phyloP scores from a whole-genome alignment of 2,113 vertebrate species.

The Tangachromis dhanisi region DNA sequence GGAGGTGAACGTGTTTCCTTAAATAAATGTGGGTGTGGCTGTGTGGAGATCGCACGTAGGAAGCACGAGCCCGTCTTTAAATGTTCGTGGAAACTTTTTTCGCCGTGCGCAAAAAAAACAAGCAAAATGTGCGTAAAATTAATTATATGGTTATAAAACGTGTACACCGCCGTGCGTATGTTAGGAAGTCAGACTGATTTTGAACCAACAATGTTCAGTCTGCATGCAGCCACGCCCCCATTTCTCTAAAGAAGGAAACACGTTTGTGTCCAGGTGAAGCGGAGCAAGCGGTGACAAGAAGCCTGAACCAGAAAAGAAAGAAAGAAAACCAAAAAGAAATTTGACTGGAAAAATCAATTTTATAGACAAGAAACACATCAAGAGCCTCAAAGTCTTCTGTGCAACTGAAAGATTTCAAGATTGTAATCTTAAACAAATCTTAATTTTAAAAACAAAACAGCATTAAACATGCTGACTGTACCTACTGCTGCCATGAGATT shows the following conservation, averaged over 20 bases:
- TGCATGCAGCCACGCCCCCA: background rate
- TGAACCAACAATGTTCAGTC: background rate
- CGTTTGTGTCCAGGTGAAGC: background rate
- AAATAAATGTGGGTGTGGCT: background rate
- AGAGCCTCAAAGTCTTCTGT: background rate
- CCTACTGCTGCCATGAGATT: background rate
- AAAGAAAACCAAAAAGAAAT: background rate
- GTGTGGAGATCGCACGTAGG: background rate
- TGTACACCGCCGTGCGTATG: background rate
- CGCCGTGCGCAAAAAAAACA: background rate
- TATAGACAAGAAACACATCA: background rate
- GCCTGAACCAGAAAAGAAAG: background rate
- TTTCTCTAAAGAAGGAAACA: background rate
- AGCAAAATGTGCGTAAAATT: background rate
- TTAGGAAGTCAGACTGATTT: background rate
- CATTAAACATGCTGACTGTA: background rate
- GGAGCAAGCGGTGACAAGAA: background rate
- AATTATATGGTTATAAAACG: background rate
- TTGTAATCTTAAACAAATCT: background rate
- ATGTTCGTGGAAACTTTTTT: background rate
- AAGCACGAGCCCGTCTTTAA: background rate
- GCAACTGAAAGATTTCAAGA: background rate
- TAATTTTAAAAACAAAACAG: background rate
- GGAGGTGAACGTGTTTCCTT: background rate
- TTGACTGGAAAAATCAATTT: background rate